Base-by-base conservation (phyloP, 2,888 invertebrate genomes). In the Polietes domitor region DNA sequence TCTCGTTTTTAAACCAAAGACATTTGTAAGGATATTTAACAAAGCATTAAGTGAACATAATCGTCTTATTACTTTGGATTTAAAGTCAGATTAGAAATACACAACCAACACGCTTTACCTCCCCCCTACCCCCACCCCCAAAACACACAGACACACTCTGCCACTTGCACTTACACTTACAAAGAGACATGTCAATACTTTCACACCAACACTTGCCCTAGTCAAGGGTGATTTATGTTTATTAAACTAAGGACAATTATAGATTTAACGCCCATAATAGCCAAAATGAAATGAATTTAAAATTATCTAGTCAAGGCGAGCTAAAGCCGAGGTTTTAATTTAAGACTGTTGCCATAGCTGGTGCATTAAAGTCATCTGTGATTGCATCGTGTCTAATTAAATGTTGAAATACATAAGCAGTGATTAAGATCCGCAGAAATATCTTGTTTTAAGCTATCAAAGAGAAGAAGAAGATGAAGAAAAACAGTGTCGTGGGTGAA, bases 1-100 rank as follows among this genome's bases (percentile, higher is more conserved):
- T 76, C 37, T 63, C 24, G 53, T 55, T 77, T n/a, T 71, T 24
- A 32, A 84, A 84, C 84, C 84, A 84, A 81, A 78, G 81, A 81
- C 80, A 84, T 84, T 84, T 84, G 80, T 84, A 76, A 78, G 73
- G 72, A 84, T 80, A 81, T 78, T 81, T 81, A 84, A 81, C 75
- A 73, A 76, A 72, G 78, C 72, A 84, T 81, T 84, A 84, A 84
- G 81, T 75, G 58, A 73, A 78, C 81, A 78, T 81, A 84, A 84
- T 78, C 78, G 73, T 78, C 78, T 81, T 84, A 78, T 78, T 84
- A 81, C 80, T 78, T 78, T 58, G 78, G 80, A 78, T 84, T 84
- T 81, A 72, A 78, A 73, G 76, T 80, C 68, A 68, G 68, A 19
- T 68, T 68, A 68, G 21, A 24, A 37, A 24, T 1, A 43, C 68